Conservation (phyloP, 2,113 vertebrate species). For the Ammodytes marinus region DNA sequence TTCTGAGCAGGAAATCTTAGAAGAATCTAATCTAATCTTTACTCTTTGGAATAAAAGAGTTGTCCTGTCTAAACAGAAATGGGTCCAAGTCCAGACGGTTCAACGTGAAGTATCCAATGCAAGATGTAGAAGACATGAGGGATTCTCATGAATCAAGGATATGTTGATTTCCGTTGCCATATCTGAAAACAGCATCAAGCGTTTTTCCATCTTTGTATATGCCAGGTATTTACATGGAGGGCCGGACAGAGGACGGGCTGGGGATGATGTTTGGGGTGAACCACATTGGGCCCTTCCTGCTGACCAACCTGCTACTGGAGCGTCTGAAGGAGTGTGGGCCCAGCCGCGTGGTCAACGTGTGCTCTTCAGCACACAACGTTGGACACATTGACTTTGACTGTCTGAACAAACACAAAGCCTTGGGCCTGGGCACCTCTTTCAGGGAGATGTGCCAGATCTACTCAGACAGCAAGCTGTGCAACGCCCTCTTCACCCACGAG, state of each 20-base stretch:
- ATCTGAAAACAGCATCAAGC: background rate
- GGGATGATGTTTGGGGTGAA: conserved; percentile 90
- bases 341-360: conserved; percentile 88
- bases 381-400: conserved; percentile 84
- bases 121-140: too few species aligned
- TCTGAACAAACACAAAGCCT: conserved; percentile 74
- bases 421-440: conserved; percentile 65
- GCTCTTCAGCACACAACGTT: conserved; percentile 79
- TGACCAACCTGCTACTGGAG: conserved; percentile 89
- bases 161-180: background rate
- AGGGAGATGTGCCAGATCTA: conserved; percentile 80
- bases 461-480: conserved; percentile 91
- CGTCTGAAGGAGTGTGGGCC: conserved; percentile 84
- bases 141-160: too few species aligned
- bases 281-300: conserved; percentile 90
- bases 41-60: too few species aligned
- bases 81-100: too few species aligned
- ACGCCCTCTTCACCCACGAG: conserved; percentile 88
- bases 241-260: conserved; percentile 86
- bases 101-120: too few species aligned
- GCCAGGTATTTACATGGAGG: conserved; percentile 74
- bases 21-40: too few species aligned
- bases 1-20: too few species aligned
- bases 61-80: too few species aligned
- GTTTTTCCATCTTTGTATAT: background rate